Evolutionary conservation across 1,140 invertebrate genomes (phyloP).

Genomic region (Oncopeltus fasciatus): DNA sequence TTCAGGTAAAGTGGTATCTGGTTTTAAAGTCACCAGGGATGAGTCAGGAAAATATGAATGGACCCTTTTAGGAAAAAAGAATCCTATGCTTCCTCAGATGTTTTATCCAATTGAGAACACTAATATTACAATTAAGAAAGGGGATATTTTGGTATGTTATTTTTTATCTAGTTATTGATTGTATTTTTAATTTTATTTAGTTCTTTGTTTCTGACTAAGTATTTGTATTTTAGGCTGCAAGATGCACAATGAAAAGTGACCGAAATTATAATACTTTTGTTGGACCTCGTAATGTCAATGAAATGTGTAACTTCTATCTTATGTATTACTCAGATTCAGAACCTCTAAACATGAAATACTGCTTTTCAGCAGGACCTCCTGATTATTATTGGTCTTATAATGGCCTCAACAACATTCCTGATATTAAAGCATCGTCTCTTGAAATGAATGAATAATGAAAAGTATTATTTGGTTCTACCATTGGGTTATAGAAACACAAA

Average conservation of each 20-base stretch:
- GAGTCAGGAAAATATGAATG: conserved; percentile 47
- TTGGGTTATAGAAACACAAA: too few relatives aligned
- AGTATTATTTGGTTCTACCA: too few relatives aligned
- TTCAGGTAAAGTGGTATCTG: conserved; percentile 66
- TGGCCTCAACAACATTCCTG: conserved; percentile 62
- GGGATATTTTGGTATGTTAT: conserved; percentile 54
- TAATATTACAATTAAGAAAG: conserved; percentile 39
- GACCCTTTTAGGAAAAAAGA: conserved; percentile 74
- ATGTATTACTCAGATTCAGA: conserved; percentile 91
- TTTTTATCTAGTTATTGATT: neutral
- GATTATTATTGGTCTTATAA: conserved; percentile 58
- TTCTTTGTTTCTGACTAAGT: neutral
- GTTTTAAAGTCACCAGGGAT: conserved; percentile 62
- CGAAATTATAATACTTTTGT: conserved; percentile 48
- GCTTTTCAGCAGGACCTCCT: conserved; percentile 70
- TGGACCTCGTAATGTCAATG: conserved; percentile 69
- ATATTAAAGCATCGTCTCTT: conserved; percentile 43
- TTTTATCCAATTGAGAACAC: conserved; percentile 74
- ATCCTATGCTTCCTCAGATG: conserved; percentile 88
- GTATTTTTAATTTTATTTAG: conserved; percentile 9
- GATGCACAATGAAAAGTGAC: conserved; percentile 79
- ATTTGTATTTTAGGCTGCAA: conserved; percentile 45
- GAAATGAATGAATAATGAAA: too few relatives aligned
- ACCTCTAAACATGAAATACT: conserved; percentile 70
- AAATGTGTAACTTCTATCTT: conserved; percentile 99